Evolutionary conservation across 2,888 invertebrate genomes (phyloP).

Genomic region (Lampropteryx suffumata): DNA sequence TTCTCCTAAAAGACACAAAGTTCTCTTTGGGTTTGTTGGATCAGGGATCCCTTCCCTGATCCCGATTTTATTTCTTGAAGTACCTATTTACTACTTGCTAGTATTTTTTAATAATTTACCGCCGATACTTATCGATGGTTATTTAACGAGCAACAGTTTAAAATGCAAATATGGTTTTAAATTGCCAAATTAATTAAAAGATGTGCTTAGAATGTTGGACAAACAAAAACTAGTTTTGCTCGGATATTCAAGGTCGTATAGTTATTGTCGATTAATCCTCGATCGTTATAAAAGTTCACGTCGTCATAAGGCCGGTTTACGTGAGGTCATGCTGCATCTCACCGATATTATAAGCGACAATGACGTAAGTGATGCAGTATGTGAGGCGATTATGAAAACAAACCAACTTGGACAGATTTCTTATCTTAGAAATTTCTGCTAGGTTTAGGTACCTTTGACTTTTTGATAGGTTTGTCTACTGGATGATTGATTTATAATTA

Average conservation of each 20-base stretch:
- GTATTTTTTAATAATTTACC: no score
- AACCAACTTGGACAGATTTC: slow-evolving; percentile 21
- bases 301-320: slow-evolving; percentile 28
- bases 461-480: no score
- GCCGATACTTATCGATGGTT: not conserved
- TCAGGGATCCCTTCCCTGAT: no score
- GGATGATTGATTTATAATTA: no score
- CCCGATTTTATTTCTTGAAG: no score
- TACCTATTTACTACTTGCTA: no score
- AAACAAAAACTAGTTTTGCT: slow-evolving; percentile 48
- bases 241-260: slow-evolving; percentile 47
- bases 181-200: slow-evolving; percentile 29
- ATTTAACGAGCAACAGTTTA: slow-evolving; percentile 1
- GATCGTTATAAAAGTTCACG: slow-evolving; percentile 39
- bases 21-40: no score
- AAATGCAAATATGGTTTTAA: slow-evolving; percentile 12
- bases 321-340: slow-evolving; percentile 61
- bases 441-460: no score
- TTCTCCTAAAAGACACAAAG: no score
- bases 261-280: slow-evolving; percentile 41
- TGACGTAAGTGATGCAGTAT: slow-evolving; percentile 61
- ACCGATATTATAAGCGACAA: slow-evolving; percentile 63
- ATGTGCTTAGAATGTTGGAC: slow-evolving; percentile 24
- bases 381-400: slow-evolving; percentile 38
- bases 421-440: slow-evolving; percentile 18